A percentile compares a stretch with the other conserved stretches of the same genome.
phyloP scores from a whole-genome alignment of 1,140 invertebrate genomes.

The Chrysoperla carnea region DNA sequence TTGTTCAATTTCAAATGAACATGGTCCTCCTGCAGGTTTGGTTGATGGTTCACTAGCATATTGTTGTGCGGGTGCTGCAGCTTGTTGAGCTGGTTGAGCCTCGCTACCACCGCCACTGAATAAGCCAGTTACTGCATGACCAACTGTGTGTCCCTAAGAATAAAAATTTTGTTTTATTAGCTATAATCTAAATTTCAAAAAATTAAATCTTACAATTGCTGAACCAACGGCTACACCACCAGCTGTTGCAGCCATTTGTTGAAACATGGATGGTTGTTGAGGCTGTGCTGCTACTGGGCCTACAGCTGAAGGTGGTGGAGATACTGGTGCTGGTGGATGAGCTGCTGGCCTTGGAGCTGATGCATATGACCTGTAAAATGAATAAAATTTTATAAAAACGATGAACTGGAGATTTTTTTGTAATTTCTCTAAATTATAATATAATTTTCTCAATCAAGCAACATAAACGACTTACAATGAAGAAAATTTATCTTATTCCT shows the following conservation, averaged over 20 bases:
- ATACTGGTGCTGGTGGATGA: constrained; percentile 28
- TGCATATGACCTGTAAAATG: constrained; percentile 17
- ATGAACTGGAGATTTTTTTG: neutral
- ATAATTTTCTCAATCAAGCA: neutral
- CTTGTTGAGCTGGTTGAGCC: constrained; percentile 22
- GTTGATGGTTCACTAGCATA: constrained; percentile 25
- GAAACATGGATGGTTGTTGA: constrained; percentile 49
- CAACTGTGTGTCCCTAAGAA: constrained; percentile 61
- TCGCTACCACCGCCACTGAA: constrained; percentile 55
- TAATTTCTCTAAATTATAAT: neutral
- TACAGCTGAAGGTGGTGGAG: constrained; percentile 25
- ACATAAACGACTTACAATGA: constrained; percentile 1
- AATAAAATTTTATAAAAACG: constrained; percentile 3
- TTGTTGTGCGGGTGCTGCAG: constrained; percentile 20
- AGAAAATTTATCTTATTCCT: neutral
- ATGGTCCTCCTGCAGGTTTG: constrained; percentile 35
- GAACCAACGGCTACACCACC: constrained; percentile 79
- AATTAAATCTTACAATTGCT: constrained; percentile 40
- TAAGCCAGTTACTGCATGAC: constrained; percentile 62
- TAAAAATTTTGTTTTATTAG: neutral
- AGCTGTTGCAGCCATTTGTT: constrained; percentile 82
- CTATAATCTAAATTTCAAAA: no score
- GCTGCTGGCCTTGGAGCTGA: constrained; percentile 24
- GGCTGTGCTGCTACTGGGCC: constrained; percentile 37
- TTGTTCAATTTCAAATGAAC: constrained; percentile 78